Evolutionary conservation across 2,113 vertebrate genomes (phyloP).

Genomic region (Prietella phreatophila): DNA sequence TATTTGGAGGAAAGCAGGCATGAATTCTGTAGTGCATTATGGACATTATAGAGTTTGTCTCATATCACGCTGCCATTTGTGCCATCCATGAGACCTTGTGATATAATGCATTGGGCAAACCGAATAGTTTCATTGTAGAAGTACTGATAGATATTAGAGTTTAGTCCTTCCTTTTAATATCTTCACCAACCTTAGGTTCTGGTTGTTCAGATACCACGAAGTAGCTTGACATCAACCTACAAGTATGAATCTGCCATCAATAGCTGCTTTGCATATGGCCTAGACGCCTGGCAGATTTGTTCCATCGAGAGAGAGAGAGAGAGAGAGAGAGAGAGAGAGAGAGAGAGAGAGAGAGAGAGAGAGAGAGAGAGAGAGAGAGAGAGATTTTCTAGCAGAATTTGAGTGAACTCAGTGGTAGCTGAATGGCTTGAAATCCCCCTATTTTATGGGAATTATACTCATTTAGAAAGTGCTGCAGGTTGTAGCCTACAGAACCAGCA

Average conservation of each 20-base stretch:
- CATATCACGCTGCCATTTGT: background rate
- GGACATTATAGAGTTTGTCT: background rate
- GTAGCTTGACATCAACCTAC: background rate
- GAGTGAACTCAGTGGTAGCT: background rate
- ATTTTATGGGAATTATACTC: background rate
- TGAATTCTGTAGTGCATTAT: background rate
- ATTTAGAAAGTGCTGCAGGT: slow-evolving; percentile 9
- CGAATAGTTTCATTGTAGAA: background rate
- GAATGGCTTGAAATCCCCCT: background rate
- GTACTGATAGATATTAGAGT: background rate
- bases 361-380: background rate
- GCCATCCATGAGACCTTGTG: background rate
- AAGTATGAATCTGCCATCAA: slow-evolving; percentile 13
- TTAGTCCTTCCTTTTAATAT: background rate
- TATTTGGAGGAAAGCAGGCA: background rate
- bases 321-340: background rate
- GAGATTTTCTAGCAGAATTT: background rate
- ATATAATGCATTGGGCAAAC: background rate
- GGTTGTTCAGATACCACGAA: background rate
- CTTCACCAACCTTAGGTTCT: background rate
- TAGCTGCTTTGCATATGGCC: slow-evolving; percentile 19
- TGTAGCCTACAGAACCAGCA: background rate
- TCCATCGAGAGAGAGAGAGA: slow-evolving; percentile 2
- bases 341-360: slow-evolving; percentile 4
- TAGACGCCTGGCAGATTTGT: slow-evolving; percentile 3